Conservation (phyloP, 2,888 invertebrate species). For the Dexiosoma caninum region DNA sequence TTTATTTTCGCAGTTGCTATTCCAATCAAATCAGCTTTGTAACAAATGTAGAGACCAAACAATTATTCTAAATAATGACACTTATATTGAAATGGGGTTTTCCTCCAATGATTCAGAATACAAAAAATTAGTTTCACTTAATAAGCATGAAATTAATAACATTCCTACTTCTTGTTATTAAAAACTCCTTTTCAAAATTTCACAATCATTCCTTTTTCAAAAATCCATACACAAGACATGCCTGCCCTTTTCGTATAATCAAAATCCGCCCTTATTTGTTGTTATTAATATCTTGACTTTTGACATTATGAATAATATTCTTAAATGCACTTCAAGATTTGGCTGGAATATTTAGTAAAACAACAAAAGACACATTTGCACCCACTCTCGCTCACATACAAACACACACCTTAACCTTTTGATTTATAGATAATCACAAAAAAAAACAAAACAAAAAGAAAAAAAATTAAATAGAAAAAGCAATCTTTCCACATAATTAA, state of each 20-base stretch:
- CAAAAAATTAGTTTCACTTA: background rate
- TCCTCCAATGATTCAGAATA: too few relatives aligned
- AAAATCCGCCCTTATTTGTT: background rate
- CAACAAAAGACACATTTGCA: background rate
- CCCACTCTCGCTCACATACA: too few relatives aligned
- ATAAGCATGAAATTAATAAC: background rate
- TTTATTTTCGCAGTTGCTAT: too few relatives aligned
- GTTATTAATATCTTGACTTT: slow-evolving; percentile 6
- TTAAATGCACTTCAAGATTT: background rate
- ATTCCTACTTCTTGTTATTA: background rate
- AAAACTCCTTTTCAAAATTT: background rate
- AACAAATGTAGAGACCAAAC: too few relatives aligned
- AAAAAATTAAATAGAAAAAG: slow-evolving; percentile 15
- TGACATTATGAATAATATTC: slow-evolving; percentile 1
- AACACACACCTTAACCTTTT: slow-evolving; percentile 22
- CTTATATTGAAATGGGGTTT: too few relatives aligned
- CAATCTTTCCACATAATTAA: slow-evolving; percentile 61
- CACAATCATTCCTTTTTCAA: background rate
- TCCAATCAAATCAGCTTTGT: too few relatives aligned
- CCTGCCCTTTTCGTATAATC: background rate
- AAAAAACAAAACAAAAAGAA: slow-evolving; percentile 7
- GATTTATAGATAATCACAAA: slow-evolving; percentile 55
- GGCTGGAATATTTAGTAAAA: background rate
- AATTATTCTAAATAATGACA: too few relatives aligned
- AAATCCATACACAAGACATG: background rate